Evolutionary conservation across 2,797 vertebrate species (phyloP).

Genomic region (Coendou prehensilis): DNA sequence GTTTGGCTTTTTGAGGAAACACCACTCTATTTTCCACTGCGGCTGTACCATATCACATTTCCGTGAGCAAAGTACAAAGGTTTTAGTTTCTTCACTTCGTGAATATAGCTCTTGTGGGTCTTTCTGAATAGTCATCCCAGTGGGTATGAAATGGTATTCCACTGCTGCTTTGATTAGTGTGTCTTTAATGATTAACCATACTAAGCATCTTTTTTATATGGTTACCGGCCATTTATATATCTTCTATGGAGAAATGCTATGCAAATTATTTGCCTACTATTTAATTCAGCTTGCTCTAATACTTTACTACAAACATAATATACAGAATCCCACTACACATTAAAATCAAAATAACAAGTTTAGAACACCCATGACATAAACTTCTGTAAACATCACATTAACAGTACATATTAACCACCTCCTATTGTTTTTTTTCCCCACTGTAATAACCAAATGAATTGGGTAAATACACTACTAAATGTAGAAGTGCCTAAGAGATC

Average conservation of each 20-base stretch:
- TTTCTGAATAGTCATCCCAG: not conserved
- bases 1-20: not conserved
- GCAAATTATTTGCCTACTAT: not conserved
- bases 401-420: not conserved
- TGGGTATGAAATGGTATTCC: not conserved
- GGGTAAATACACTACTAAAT: not conserved
- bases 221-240: not conserved
- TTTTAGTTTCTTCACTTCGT: not conserved
- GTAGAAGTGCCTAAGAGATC: not conserved
- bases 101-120: not conserved
- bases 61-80: not conserved
- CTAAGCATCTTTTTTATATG: not conserved
- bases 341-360: constrained; percentile 56
- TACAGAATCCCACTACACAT: not conserved
- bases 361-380: not conserved
- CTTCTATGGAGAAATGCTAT: not conserved
- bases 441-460: not conserved
- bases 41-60: not conserved
- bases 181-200: not conserved
- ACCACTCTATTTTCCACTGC: not conserved
- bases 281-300: not conserved
- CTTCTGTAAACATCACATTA: constrained; percentile 30
- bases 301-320: not conserved
- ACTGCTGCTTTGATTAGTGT: not conserved
- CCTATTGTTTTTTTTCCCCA: not conserved